Evolutionary conservation across 2,113 vertebrate species (phyloP).

Genomic region (Pseudopipra pipra): DNA sequence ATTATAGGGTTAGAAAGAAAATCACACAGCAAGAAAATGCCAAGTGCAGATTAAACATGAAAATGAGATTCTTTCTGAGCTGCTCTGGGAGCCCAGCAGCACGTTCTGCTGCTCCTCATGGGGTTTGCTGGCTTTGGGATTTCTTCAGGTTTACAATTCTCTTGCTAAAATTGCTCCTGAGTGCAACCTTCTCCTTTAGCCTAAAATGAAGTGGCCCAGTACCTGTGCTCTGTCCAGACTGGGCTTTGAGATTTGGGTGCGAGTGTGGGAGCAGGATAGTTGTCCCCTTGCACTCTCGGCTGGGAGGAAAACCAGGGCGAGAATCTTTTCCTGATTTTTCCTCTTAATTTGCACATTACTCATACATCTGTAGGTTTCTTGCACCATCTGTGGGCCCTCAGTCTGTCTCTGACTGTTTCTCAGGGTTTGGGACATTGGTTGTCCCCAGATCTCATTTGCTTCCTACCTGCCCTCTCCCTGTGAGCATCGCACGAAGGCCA

Average conservation of each 20-base stretch:
- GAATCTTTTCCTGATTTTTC: not conserved
- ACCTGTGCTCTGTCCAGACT: not conserved
- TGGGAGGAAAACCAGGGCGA: not conserved
- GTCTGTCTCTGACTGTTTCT: not conserved
- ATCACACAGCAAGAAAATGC: not conserved
- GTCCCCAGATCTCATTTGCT: fast-evolving
- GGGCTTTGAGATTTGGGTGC: fast-evolving
- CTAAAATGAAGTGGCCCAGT: not conserved
- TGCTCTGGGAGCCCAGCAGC: not conserved
- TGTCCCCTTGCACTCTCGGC: not conserved
- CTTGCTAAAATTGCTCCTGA: not conserved
- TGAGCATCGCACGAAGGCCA: fast-evolving
- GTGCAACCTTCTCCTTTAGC: not conserved
- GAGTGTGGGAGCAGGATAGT: not conserved
- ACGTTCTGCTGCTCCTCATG: fast-evolving
- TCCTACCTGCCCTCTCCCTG: not conserved
- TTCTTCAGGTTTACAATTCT: not conserved
- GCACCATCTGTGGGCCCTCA: not conserved
- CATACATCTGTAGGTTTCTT: not conserved
- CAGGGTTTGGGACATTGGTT: not conserved
- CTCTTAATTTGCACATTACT: not conserved
- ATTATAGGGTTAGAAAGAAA: conserved; percentile 12
- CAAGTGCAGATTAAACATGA: not conserved
- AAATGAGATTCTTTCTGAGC: not conserved
- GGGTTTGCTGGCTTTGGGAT: not conserved